Evolutionary conservation across 2,888 invertebrate genomes (phyloP).

Genomic region (Lithophane leautieri): DNA sequence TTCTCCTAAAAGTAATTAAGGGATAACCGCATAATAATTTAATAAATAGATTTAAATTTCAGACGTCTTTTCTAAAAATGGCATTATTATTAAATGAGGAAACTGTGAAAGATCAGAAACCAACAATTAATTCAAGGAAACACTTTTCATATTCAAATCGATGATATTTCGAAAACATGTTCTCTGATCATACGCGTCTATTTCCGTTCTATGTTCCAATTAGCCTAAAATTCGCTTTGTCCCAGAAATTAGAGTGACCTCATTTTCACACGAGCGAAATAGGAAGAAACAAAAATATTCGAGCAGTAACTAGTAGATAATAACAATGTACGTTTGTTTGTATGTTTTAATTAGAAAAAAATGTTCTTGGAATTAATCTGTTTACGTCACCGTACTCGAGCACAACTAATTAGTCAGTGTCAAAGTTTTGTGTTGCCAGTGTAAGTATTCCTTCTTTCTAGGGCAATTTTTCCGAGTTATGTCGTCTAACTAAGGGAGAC

Average conservation of each 20-base stretch:
- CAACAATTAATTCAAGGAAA: conserved; percentile 5
- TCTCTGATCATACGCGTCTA: not conserved
- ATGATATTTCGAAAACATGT: not conserved
- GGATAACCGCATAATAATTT: no score
- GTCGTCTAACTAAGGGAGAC: no score
- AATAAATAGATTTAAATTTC: no score
- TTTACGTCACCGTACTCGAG: conserved; percentile 17
- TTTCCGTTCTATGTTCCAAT: conserved; percentile 11
- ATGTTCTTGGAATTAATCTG: conserved; percentile 33
- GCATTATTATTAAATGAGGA: not conserved
- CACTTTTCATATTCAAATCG: not conserved
- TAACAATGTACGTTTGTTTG: conserved; percentile 9
- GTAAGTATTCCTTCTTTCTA: not conserved
- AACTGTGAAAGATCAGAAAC: not conserved
- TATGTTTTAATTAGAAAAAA: conserved; percentile 35
- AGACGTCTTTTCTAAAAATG: not conserved
- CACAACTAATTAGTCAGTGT: conserved; percentile 22
- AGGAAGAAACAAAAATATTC: conserved; percentile 1
- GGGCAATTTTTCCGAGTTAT: not conserved
- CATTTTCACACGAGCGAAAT: conserved; percentile 14
- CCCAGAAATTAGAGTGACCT: conserved; percentile 34
- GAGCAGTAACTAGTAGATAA: not conserved
- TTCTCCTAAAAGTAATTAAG: not conserved
- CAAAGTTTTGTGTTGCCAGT: conserved; percentile 26
- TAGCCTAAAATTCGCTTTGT: conserved; percentile 20